Base-by-base conservation (phyloP, 2,888 invertebrate species). In the Orchesellides sinensis region DNA sequence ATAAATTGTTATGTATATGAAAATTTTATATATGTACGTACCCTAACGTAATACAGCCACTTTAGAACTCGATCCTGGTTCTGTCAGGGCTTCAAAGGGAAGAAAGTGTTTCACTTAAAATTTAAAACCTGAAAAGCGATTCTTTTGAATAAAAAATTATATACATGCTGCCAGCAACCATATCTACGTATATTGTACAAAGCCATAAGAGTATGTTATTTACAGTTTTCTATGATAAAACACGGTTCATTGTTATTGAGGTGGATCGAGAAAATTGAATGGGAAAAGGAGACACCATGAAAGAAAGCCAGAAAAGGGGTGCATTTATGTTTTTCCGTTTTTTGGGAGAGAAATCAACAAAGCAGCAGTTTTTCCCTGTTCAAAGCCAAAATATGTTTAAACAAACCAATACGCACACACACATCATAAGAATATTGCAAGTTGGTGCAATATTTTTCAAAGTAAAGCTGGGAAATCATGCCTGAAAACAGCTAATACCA, bases 401-500 rank as follows among this genome's bases (percentile, higher is more conserved):
- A 17, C 17, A 35, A 35, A 63, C 54, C 23, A 47, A 32, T 25
- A 63, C 59, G 56, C 27, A 65, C 63, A 21, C 12, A n/a, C 25
- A 65, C 21, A 61, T 52, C 23, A 49, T 32, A 35, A 40, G 17
- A 21, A 77, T 49, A 40, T 21, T 49, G n/a, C 17, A 47, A 25
- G 12, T 54, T 54, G 54, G 47, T 23, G 10, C 25, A 49, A 25
- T 66, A 56, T 69, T 69, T 25, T 59, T 68, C 61, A 78, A 78
- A 78, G 78, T 68, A n/a, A n/a, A n/a, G n/a, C n/a, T n/a, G 69
- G 56, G 40, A 69, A 78, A 32, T 29, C 54, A 52, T 54, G 68
- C 68, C 54, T 19, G 40, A 65, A 45, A 49, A 66, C 56, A 35
- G 65, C 75, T 32, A 65, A 66, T 66, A 68, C 40, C 40, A 77